Conservation (phyloP, 1,140 invertebrate species). For the Cydia fagiglandana region DNA sequence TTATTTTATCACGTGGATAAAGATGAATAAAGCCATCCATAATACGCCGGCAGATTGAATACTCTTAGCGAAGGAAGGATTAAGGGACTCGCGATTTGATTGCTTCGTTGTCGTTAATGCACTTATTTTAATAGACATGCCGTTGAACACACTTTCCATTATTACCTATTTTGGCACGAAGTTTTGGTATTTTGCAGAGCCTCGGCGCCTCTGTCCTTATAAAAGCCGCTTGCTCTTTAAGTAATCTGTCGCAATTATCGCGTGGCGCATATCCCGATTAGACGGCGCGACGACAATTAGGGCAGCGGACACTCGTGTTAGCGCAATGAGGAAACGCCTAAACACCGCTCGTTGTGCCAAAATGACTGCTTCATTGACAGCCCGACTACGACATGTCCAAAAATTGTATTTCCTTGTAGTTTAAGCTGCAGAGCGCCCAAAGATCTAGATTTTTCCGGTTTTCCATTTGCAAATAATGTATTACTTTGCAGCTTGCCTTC, state of each 20-base stretch:
- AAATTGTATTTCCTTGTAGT: not conserved
- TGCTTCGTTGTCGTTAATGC: no score
- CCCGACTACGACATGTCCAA: not conserved
- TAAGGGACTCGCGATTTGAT: no score
- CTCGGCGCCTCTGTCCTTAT: constrained; percentile 41
- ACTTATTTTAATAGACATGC: no score
- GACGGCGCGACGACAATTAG: constrained; percentile 73
- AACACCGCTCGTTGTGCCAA: constrained; percentile 69
- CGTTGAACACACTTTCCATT: no score
- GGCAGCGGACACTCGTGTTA: constrained; percentile 76
- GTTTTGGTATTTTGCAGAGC: constrained; percentile 36
- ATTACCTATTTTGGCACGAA: no score
- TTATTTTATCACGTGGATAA: no score
- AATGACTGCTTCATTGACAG: constrained; percentile 58
- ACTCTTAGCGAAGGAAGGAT: not conserved
- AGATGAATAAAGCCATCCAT: no score
- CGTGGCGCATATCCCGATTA: constrained; percentile 77
- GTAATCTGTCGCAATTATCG: constrained; percentile 75
- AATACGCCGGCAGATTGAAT: no score
- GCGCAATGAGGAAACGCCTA: constrained; percentile 76
- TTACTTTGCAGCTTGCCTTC: no score
- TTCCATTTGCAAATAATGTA: no score
- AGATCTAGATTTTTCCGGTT: no score
- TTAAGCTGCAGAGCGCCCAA: no score
- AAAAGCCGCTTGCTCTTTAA: constrained; percentile 34